phyloP scores from a whole-genome alignment of 53 echinoderm and acorn worm species.

The Astropecten irregularis region DNA sequence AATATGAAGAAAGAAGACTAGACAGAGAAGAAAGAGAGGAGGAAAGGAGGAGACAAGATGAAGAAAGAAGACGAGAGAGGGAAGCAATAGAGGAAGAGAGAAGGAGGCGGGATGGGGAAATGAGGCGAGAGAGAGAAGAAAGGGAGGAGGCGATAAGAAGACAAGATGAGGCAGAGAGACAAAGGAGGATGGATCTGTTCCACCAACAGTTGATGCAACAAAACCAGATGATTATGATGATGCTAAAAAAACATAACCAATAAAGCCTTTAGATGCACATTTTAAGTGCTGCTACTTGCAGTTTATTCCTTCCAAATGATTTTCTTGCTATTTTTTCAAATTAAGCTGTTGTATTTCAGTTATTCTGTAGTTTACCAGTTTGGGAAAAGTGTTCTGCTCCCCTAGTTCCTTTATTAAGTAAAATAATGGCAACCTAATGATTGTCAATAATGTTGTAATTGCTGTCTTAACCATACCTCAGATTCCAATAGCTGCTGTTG shows the following conservation, averaged over 20 bases:
- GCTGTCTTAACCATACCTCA: too few relatives aligned
- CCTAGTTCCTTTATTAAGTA: too few relatives aligned
- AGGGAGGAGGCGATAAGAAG: too few relatives aligned
- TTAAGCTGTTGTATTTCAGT: background rate
- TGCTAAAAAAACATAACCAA: slow-evolving; percentile 38
- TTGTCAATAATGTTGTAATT: too few relatives aligned
- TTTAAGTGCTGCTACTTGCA: background rate
- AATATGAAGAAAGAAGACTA: background rate
- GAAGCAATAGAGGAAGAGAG: too few relatives aligned
- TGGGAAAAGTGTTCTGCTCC: too few relatives aligned
- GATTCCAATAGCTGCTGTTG: too few relatives aligned
- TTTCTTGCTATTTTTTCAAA: background rate
- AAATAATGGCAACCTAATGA: too few relatives aligned
- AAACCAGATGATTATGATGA: slow-evolving; percentile 37
- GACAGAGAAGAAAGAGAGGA: background rate
- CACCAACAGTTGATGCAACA: slow-evolving; percentile 53
- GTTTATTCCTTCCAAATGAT: background rate
- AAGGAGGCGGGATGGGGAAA: too few relatives aligned
- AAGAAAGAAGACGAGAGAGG: background rate
- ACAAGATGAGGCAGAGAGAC: slow-evolving; percentile 21
- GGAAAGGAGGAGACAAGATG: background rate
- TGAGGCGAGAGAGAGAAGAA: too few relatives aligned
- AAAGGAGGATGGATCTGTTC: slow-evolving; percentile 25
- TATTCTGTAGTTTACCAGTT: background rate
- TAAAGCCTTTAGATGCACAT: background rate